Percentiles rank a stretch among this genome's conserved stretches.
phyloP scores from a whole-genome alignment of 35 echinoderm and acorn worm genomes.

The Heliocidaris tuberculata region DNA sequence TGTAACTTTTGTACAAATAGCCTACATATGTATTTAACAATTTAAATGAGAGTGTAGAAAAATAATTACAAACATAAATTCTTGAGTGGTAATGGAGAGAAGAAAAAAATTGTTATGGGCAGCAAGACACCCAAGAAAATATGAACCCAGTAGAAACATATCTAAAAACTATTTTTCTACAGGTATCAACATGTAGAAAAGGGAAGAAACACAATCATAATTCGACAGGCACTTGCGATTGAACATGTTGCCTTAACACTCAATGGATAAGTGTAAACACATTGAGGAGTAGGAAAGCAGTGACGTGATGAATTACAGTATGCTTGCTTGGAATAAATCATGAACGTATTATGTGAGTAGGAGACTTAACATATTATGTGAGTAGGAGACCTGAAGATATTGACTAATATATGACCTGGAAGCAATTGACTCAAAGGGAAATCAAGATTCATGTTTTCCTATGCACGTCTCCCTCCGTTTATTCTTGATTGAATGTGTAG shows the following conservation, averaged over 20 bases:
- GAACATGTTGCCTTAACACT: not conserved
- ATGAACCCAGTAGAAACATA: not conserved
- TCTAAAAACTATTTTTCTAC: no score
- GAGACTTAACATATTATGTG: not conserved
- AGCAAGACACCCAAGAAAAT: not conserved
- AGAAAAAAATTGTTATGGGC: not conserved
- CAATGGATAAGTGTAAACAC: not conserved
- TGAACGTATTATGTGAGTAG: not conserved
- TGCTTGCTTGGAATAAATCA: not conserved
- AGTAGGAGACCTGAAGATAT: not conserved
- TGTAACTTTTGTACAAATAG: no score
- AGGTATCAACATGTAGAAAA: not conserved
- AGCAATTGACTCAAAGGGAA: conserved; percentile 8
- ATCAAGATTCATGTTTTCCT: not conserved
- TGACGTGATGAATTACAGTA: not conserved
- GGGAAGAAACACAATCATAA: not conserved
- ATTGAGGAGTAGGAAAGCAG: not conserved
- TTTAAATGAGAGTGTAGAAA: no score
- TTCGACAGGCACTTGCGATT: not conserved
- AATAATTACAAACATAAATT: no score
- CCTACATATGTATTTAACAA: no score
- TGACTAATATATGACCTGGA: not conserved
- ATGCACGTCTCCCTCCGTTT: not conserved
- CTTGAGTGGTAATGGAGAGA: not conserved
- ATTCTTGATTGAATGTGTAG: not conserved